Evolutionary conservation across 2,797 vertebrate species (phyloP).

Genomic region (Heterohyrax brucei): DNA sequence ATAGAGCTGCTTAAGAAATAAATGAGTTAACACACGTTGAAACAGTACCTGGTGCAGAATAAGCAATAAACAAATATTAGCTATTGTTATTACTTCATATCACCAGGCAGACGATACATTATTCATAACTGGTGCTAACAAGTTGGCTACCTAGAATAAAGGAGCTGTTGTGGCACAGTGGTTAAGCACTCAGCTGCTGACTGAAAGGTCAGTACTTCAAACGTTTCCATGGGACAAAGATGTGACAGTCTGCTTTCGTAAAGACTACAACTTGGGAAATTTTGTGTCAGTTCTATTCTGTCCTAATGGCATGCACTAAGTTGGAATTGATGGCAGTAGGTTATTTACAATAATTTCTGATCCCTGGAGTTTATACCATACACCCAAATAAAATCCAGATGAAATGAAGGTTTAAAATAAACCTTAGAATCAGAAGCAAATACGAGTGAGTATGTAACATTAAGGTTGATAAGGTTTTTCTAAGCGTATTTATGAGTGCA

Average conservation of each 20-base stretch:
- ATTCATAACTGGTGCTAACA: background rate
- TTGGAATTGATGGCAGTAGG: too few relatives aligned
- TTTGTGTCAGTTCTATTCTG: too few relatives aligned
- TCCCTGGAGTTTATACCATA: too few relatives aligned
- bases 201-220: too few relatives aligned
- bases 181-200: too few relatives aligned
- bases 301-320: too few relatives aligned
- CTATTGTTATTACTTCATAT: constrained; percentile 22
- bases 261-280: too few relatives aligned
- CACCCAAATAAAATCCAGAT: background rate
- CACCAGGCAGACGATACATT: background rate
- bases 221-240: too few relatives aligned
- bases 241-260: too few relatives aligned
- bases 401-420: constrained; percentile 41
- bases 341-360: too few relatives aligned
- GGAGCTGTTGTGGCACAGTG: too few relatives aligned
- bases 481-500: constrained; percentile 30
- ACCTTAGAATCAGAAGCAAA: constrained; percentile 38
- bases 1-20: constrained; percentile 41
- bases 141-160: too few relatives aligned
- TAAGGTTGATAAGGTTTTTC: constrained; percentile 27
- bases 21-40: background rate
- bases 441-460: constrained; percentile 15
- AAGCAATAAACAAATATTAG: background rate
- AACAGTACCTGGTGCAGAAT: background rate